Base-by-base conservation (phyloP, 2,797 vertebrate species). In the Sylvia borin region DNA sequence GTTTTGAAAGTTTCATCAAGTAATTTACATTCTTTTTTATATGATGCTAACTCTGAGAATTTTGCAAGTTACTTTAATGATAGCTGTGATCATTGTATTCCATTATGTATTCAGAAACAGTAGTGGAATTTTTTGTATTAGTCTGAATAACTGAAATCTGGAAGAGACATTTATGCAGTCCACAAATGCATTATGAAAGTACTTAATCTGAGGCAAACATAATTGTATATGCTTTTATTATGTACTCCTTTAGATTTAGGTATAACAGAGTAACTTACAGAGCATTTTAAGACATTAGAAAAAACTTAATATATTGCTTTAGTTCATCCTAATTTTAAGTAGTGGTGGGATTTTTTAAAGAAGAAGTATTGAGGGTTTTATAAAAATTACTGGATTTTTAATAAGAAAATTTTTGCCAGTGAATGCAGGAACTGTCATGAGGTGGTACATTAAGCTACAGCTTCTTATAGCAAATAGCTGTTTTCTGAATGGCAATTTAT, bases 161-260 rank as follows among this genome's bases (percentile, higher is more conserved):
- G 54, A 94, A 85, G 65, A 94, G 68, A 76, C 86, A 81, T 95
- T 95, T 94, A 85, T 62, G 62, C 65, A 91, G 84, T 95, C 79
- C 25, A 51, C 80, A 92, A 82, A 95, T 95, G 76, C 71, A 93
- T 96, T 96, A 81, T 92, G 81, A 92, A 96, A 94, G 77, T 89
- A 93, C 85, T 93, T 94, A 92, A 90, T 95, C 57, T 75, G 74
- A 86, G 81, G 71, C 17, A 91, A 96, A 91, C 34, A 88, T 76
- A 81, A 87, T 65, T 85, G 43, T 72, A 78, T 74, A 62, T 80
- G 34, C 60, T 91, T 75, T 96, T 92, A 81, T 91, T 65, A 88
- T 80, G 55, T 79, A 83, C 48, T 72, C 29, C 54, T 92, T 88
- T 62, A 67, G 55, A 86, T 57, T 92, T 95, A 92, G 47, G 18